Conservation (phyloP, 2,888 invertebrate species). For the Stenolophus ochropezus region DNA sequence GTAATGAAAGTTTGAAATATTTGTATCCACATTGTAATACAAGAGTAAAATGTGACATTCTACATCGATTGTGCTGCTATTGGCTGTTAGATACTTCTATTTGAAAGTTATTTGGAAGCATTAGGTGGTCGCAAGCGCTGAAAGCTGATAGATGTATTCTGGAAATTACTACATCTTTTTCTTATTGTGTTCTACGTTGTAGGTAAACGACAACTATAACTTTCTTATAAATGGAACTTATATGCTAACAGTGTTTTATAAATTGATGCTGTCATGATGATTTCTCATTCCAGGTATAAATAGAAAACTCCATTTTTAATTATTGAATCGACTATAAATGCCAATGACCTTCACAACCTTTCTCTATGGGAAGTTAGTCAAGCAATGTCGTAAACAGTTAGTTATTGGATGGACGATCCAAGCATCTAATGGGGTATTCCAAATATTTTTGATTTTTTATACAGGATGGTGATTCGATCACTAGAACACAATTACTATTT, state of each 20-base stretch:
- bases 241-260: constrained; percentile 47
- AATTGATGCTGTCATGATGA: constrained; percentile 21
- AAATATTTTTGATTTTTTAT: too few species aligned
- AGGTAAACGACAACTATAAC: constrained; percentile 30
- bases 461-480: too few species aligned
- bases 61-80: not conserved
- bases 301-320: not conserved
- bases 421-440: too few species aligned
- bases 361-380: too few species aligned
- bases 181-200: constrained; percentile 29
- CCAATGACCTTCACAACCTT: not conserved
- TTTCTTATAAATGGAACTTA: constrained; percentile 22
- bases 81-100: not conserved
- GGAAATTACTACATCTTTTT: constrained; percentile 41
- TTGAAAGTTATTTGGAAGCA: constrained; percentile 6
- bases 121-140: not conserved
- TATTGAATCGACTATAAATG: not conserved
- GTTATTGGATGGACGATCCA: too few species aligned
- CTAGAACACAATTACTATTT: too few species aligned
- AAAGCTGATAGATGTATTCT: constrained; percentile 40
- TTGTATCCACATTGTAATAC: not conserved
- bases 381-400: too few species aligned
- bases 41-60: not conserved
- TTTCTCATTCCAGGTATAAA: not conserved
- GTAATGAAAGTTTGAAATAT: not conserved